Conservation (phyloP, 2,113 vertebrate species). For the Okapia johnstoni region DNA sequence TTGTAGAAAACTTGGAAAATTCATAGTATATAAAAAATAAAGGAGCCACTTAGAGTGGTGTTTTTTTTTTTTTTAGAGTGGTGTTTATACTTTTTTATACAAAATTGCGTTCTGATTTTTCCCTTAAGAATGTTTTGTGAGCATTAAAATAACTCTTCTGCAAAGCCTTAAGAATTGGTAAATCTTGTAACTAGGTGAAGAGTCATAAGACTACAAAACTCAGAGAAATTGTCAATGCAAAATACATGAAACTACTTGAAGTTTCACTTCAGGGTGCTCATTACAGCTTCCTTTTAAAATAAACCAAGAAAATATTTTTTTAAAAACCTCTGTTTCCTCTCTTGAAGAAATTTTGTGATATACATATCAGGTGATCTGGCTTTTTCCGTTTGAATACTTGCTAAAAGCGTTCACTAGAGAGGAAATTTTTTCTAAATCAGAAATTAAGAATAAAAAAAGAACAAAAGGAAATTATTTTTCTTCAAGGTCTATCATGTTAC, state of each 20-base stretch:
- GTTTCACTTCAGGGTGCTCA: background rate
- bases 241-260: background rate
- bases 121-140: background rate
- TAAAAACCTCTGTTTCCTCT: background rate
- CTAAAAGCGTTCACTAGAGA: background rate
- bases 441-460: slow-evolving; percentile 13
- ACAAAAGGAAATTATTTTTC: background rate
- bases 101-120: slow-evolving; percentile 3
- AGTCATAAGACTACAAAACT: background rate
- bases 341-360: slow-evolving; percentile 17
- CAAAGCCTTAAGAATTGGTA: background rate
- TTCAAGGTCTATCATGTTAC: background rate
- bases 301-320: background rate
- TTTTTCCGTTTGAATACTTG: slow-evolving; percentile 4
- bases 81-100: background rate
- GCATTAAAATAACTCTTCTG: background rate
- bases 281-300: background rate
- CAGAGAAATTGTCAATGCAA: background rate
- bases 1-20: background rate
- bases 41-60: background rate
- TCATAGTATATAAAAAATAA: background rate
- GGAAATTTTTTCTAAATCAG: background rate
- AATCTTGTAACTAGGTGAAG: background rate
- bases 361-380: background rate
- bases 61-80: background rate